Base-by-base conservation (phyloP, 2,113 vertebrate genomes). In the Eulemur macaco region DNA sequence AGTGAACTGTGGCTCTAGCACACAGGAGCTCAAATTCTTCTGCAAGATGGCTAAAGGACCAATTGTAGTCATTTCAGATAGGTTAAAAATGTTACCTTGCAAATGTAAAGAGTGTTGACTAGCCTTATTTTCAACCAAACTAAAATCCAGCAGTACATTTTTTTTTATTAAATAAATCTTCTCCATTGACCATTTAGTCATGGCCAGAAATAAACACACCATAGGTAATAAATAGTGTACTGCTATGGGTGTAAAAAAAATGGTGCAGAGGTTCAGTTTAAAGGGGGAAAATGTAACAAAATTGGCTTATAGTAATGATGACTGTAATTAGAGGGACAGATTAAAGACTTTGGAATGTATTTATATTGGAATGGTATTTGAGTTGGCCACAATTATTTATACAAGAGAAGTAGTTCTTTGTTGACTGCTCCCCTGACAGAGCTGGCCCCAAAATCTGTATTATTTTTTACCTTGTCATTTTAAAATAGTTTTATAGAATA, bases 1-100 rank as follows among this genome's bases (percentile, higher is more conserved):
- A 95, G 11, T n/a, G 82, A 97, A 96, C 42, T 39, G 27, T 23
- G 78, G 6, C 60, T 96, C 80, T 42, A 88, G 78, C 34, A 95
- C 80, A 21, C 50, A 83, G 13, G 52, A 39, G 23, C 10, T 78
- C 63, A 86, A 27, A 37, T 18, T 94, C 89, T 92, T 64, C 76
- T 92, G 5, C 8, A 68, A 74, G 74, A 89, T 13, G 39, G 50
- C 27, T 69, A 69, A 78, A 73, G 25, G 54, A 64, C 18, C 13
- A 54, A 17, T 34, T 77, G 63, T 69, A 73, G 20, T 86, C 63
- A 83, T 25, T 73, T 86, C 73, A 56, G 31, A 82, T 3, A 42
- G 18, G 5, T 13, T 58, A 60, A 89, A 74, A 86, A 73, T n/a
- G 45, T 86, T 58, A 86, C 15, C 21, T 27, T 21, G 94, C 34